Percentiles rank a stretch among this genome's conserved stretches.
Conservation (phyloP, 2,888 invertebrate species). For the Mayetiola destructor region DNA sequence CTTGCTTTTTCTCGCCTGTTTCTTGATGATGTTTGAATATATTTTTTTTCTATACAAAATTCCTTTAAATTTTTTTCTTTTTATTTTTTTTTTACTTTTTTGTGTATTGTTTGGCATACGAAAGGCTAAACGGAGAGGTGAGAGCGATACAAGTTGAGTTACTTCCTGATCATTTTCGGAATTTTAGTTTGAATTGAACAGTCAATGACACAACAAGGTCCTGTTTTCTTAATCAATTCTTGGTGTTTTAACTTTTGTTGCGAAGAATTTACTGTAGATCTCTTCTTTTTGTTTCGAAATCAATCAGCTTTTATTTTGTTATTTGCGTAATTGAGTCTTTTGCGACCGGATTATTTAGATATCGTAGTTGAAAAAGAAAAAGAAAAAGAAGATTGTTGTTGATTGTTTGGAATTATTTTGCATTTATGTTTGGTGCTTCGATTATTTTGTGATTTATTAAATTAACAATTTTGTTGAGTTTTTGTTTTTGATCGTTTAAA, state of each 20-base stretch:
- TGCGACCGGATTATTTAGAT: no score
- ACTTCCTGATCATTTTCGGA: no score
- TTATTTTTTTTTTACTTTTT: no score
- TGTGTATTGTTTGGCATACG: no score
- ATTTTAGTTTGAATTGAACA: slow-evolving; percentile 7
- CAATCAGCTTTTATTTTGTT: not conserved
- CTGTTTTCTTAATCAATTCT: slow-evolving; percentile 2
- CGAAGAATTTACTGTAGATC: not conserved
- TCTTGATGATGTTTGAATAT: no score
- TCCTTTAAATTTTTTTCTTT: no score
- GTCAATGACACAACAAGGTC: slow-evolving; percentile 11
- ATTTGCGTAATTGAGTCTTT: no score
- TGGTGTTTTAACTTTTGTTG: not conserved
- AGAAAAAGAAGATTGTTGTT: not conserved
- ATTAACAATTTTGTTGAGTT: not conserved
- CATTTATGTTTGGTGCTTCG: not conserved
- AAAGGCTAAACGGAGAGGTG: no score
- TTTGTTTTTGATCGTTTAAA: not conserved
- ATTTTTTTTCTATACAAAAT: no score
- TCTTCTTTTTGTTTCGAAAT: not conserved
- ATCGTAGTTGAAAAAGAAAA: no score
- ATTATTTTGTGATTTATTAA: not conserved
- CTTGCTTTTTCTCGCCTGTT: no score
- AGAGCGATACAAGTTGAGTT: no score
- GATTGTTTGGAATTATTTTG: not conserved